phyloP scores from a whole-genome alignment of 2,113 vertebrate genomes.

The Halcyon senegalensis region DNA sequence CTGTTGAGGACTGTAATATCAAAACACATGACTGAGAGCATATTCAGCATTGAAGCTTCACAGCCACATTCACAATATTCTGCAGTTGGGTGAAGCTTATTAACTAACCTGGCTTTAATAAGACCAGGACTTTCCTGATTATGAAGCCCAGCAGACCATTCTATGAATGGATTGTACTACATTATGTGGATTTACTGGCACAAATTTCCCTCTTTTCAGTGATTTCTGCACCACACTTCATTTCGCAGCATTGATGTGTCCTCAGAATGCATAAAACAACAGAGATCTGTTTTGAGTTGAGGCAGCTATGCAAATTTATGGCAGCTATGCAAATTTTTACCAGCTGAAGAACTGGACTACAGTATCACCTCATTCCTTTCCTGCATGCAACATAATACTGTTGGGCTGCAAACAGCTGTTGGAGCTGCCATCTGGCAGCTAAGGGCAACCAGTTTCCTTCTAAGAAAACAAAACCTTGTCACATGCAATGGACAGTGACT shows the following conservation, averaged over 20 bases:
- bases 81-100: neutral
- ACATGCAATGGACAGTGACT: neutral
- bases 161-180: neutral
- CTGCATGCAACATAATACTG: neutral
- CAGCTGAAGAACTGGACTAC: constrained; percentile 29
- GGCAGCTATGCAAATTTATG: neutral
- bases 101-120: neutral
- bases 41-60: neutral
- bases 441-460: neutral
- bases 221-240: neutral
- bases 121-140: neutral
- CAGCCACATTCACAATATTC: neutral
- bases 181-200: neutral
- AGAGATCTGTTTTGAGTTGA: constrained; percentile 30
- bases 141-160: neutral
- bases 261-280: neutral
- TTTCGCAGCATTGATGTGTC: neutral
- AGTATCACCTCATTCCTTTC: constrained; percentile 3
- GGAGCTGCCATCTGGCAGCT: neutral
- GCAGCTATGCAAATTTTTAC: neutral
- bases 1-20: neutral
- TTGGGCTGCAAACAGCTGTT: constrained; percentile 47
- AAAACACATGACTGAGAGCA: neutral
- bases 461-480: neutral
- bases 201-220: neutral